Evolutionary conservation across 2,797 vertebrate genomes (phyloP).

Genomic region (Enoplosus armatus): DNA sequence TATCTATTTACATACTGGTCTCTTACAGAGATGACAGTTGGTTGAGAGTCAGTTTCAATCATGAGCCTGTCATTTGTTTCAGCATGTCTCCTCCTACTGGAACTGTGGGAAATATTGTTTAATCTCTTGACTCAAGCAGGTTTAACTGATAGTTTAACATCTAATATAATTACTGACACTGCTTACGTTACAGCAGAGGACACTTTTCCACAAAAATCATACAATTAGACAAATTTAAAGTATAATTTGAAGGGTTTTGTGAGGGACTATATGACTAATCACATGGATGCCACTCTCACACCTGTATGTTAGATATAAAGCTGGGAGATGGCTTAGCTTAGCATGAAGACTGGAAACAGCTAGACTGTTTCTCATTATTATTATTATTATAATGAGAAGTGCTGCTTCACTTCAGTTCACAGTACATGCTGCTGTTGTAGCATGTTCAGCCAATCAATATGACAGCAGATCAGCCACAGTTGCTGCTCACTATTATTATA

Average conservation of each 20-base stretch:
- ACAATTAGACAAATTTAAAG: neutral
- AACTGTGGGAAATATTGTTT: constrained; percentile 8
- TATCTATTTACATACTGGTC: too few relatives aligned
- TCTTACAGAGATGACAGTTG: neutral
- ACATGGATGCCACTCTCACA: too few relatives aligned
- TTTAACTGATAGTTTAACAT: neutral
- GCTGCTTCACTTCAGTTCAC: neutral
- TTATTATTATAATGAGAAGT: too few relatives aligned
- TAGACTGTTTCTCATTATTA: too few relatives aligned
- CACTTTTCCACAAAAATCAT: neutral
- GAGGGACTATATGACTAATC: neutral
- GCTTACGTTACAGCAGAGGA: neutral
- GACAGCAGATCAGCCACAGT: neutral
- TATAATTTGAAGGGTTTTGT: neutral
- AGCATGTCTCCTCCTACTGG: neutral
- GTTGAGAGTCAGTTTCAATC: neutral
- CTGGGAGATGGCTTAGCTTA: too few relatives aligned
- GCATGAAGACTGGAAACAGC: too few relatives aligned
- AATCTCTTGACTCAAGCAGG: neutral
- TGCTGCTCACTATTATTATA: neutral
- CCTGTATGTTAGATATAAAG: too few relatives aligned
- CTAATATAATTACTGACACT: constrained; percentile 6
- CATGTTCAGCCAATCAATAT: neutral
- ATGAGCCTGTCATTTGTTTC: neutral
- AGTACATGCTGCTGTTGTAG: neutral